These are phyloP conservation scores for Machaerirhynchus nigripectus DNA, from an alignment of 2,113 vertebrate species.

Conservation along the genomic window DNA sequence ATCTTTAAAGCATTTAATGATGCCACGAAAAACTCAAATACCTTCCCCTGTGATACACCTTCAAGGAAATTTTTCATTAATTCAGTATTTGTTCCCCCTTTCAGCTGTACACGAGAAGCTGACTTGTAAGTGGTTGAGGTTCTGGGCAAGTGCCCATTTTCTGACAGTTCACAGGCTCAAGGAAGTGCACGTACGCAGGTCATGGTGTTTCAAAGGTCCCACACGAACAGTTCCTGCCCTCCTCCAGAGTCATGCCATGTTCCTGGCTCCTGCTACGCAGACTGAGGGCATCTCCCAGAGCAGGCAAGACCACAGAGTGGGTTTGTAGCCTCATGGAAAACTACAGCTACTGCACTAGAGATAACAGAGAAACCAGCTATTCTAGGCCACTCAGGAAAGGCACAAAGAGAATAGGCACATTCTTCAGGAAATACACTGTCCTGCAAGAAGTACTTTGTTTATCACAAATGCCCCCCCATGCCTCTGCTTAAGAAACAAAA, in stretches of 20 bases:
- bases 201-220: neutral
- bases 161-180: neutral
- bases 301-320: neutral
- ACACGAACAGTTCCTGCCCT: neutral
- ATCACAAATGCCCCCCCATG: neutral
- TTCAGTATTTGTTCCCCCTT: accelerated
- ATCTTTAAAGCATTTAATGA: neutral
- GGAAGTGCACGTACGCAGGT: accelerated
- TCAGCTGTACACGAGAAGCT: neutral
- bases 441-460: neutral
- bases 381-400: neutral
- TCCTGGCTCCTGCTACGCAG: neutral
- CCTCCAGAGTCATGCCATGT: neutral
- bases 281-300: neutral
- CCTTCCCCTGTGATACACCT: neutral
- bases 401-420: neutral
- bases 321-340: neutral
- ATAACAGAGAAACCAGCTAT: neutral
- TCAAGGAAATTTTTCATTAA: neutral
- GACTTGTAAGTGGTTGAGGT: neutral
- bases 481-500: neutral
- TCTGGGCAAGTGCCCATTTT: neutral
- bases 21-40: neutral
- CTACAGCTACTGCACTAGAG: neutral
- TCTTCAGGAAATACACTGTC: neutral